phyloP scores from a whole-genome alignment of 2,888 invertebrate species.

The Cylindroiulus punctatus region DNA sequence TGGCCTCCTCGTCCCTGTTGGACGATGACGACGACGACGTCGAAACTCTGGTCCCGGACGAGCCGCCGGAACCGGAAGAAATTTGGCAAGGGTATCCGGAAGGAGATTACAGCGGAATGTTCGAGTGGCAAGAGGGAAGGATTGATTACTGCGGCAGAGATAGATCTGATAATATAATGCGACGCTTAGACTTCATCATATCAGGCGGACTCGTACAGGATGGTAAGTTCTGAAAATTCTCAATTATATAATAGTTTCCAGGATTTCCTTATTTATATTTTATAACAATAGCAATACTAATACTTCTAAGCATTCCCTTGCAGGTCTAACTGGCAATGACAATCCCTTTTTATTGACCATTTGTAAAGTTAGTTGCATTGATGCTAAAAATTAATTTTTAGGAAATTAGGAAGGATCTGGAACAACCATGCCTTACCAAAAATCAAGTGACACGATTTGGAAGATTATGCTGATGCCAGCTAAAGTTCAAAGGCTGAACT shows the following conservation, averaged over 20 bases:
- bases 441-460: not conserved
- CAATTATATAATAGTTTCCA: not conserved
- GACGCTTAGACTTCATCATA: constrained; percentile 56
- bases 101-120: constrained; percentile 59
- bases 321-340: no score
- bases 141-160: constrained; percentile 57
- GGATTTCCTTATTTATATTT: not conserved
- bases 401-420: not conserved
- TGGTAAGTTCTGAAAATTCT: not conserved
- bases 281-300: no score
- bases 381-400: not conserved
- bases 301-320: no score
- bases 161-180: constrained; percentile 57
- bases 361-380: not conserved
- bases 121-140: constrained; percentile 57
- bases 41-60: not conserved
- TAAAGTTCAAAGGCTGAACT: not conserved
- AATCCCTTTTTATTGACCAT: no score
- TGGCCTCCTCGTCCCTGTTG: not conserved
- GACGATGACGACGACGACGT: constrained; percentile 51
- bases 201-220: constrained; percentile 12
- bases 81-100: constrained; percentile 54
- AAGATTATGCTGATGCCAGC: not conserved
- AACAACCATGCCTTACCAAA: not conserved
- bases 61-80: not conserved